These are phyloP conservation scores for Mionectes olivaceus DNA, from an alignment of 2,797 vertebrate genomes.

Conservation along the genomic window DNA sequence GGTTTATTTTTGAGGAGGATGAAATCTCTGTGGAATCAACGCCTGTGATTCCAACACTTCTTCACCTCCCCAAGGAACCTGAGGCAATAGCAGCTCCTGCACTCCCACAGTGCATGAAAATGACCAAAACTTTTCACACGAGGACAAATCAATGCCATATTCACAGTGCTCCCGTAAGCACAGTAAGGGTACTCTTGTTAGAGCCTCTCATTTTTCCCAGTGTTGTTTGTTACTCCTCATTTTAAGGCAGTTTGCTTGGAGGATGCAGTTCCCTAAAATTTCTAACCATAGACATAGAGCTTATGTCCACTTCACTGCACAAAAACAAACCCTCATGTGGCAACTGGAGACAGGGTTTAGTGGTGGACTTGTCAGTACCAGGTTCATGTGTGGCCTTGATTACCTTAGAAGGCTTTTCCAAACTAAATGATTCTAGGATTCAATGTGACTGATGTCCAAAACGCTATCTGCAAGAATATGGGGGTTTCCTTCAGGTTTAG, in stretches of 20 bases:
- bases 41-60: background rate
- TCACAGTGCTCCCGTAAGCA: background rate
- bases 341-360: background rate
- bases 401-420: background rate
- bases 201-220: background rate
- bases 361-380: too few species aligned
- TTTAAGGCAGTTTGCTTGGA: background rate
- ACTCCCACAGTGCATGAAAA: background rate
- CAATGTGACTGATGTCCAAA: background rate
- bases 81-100: background rate
- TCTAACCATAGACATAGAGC: background rate
- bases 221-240: background rate
- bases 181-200: background rate
- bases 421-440: background rate
- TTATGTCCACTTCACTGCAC: background rate
- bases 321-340: background rate
- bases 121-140: background rate
- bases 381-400: background rate
- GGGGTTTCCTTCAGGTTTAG: background rate
- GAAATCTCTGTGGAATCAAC: background rate
- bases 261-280: background rate
- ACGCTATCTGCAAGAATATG: background rate
- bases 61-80: background rate
- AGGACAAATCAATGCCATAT: background rate
- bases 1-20: background rate